phyloP scores from a whole-genome alignment of 2,113 vertebrate genomes.

The Mus pahari region DNA sequence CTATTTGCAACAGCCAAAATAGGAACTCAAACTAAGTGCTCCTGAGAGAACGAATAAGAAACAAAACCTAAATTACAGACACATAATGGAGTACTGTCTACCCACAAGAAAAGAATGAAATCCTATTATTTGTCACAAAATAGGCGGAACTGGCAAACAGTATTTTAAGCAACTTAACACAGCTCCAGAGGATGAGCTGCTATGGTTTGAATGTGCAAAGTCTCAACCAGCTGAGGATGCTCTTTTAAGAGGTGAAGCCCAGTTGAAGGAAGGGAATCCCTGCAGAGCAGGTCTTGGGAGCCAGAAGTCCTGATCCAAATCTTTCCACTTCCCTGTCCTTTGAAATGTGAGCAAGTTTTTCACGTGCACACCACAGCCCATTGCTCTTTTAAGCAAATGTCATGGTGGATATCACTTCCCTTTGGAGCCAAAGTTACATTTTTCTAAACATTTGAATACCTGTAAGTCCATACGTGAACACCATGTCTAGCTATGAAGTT shows the following conservation, averaged over 20 bases:
- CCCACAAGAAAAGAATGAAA: background rate
- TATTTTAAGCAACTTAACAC: background rate
- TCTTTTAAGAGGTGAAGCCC: background rate
- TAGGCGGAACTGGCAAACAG: background rate
- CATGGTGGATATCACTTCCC: background rate
- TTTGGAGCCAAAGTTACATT: background rate
- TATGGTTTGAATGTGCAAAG: background rate
- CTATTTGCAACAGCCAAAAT: background rate
- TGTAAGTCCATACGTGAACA: background rate
- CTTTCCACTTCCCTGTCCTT: background rate
- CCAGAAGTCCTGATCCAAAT: background rate
- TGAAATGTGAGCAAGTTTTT: background rate
- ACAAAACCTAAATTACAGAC: background rate
- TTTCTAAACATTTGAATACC: background rate
- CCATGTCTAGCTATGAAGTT: background rate
- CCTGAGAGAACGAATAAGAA: background rate
- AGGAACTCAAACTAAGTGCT: background rate
- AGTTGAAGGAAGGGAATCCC: no score
- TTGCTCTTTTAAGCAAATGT: slow-evolving; percentile 26
- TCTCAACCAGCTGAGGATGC: background rate
- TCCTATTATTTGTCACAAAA: background rate
- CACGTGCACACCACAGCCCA: background rate
- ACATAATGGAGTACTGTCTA: background rate
- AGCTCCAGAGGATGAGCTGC: background rate
- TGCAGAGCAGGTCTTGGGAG: background rate